A percentile compares a stretch with the other conserved stretches of the same genome.
phyloP scores from a whole-genome alignment of 1,140 invertebrate genomes.

The Drosophila equinoxialis region DNA sequence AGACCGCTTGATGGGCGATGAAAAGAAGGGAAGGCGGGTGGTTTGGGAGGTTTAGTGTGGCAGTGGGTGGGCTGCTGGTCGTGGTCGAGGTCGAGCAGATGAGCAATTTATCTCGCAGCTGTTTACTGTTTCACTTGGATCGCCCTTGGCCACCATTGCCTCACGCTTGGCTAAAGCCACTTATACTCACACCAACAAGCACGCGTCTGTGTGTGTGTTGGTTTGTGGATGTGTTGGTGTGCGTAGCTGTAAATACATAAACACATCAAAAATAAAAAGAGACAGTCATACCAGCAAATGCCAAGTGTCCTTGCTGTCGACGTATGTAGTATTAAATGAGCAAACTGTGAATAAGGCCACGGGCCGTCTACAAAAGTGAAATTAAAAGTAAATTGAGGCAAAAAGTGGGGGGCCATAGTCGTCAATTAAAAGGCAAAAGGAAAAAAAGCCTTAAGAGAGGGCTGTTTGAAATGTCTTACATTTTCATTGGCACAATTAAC shows the following conservation, averaged over 20 bases:
- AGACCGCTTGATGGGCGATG: constrained; percentile 13
- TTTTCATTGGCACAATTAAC: too few relatives aligned
- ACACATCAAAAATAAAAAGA: constrained; percentile 65
- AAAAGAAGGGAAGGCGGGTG: not conserved
- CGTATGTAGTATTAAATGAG: constrained; percentile 68
- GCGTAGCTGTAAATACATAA: constrained; percentile 72
- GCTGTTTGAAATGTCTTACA: not conserved
- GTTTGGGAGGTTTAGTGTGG: not conserved
- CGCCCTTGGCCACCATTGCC: constrained; percentile 1
- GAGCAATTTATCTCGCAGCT: constrained; percentile 81
- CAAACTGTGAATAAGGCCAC: constrained; percentile 48
- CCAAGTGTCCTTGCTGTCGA: constrained; percentile 63
- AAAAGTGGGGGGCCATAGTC: constrained; percentile 44
- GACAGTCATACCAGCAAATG: constrained; percentile 31
- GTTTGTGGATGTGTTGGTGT: constrained; percentile 9
- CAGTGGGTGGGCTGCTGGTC: not conserved
- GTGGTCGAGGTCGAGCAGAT: constrained; percentile 72
- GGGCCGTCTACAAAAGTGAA: constrained; percentile 59
- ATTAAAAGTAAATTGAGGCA: constrained; percentile 70
- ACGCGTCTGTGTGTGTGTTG: constrained; percentile 26
- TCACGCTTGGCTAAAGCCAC: constrained; percentile 76
- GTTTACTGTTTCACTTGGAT: constrained; percentile 72
- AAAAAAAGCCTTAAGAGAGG: constrained; percentile 41
- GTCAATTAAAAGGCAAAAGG: constrained; percentile 55
- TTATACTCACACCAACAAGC: constrained; percentile 56